phyloP scores from a whole-genome alignment of 1,140 invertebrate genomes.

The Lutraria rhynchaena region DNA sequence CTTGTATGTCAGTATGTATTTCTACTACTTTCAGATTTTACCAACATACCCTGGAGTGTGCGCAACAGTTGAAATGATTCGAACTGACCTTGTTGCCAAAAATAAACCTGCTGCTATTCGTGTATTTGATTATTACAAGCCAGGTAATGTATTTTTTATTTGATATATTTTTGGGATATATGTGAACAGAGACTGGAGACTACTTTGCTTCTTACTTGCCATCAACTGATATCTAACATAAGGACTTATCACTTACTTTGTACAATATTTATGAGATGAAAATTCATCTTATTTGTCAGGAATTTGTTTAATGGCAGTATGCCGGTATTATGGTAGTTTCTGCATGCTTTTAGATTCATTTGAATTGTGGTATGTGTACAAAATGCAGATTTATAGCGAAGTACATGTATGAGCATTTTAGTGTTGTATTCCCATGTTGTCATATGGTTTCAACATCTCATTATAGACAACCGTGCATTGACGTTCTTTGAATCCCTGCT shows the following conservation, averaged over 20 bases:
- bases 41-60: not conserved
- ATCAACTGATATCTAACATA: too few relatives aligned
- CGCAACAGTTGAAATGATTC: not conserved
- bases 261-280: too few relatives aligned
- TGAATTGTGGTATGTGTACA: not conserved
- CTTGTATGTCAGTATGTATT: not conserved
- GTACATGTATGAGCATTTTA: not conserved
- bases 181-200: too few relatives aligned
- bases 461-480: slow-evolving; percentile 12
- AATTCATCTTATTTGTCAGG: too few relatives aligned
- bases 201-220: too few relatives aligned
- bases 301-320: not conserved
- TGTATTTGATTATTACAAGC: slow-evolving; percentile 53
- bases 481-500: slow-evolving; percentile 19
- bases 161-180: too few relatives aligned
- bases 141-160: too few relatives aligned
- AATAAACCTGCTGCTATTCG: slow-evolving; percentile 28
- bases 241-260: too few relatives aligned
- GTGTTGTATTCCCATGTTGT: not conserved
- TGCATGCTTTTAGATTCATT: not conserved
- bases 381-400: not conserved
- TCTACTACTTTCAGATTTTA: not conserved
- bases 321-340: not conserved
- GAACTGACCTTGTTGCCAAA: slow-evolving; percentile 3
- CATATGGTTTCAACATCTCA: not conserved